Conservation (phyloP, 2,113 vertebrate genomes). For the Steatornis caripensis region DNA sequence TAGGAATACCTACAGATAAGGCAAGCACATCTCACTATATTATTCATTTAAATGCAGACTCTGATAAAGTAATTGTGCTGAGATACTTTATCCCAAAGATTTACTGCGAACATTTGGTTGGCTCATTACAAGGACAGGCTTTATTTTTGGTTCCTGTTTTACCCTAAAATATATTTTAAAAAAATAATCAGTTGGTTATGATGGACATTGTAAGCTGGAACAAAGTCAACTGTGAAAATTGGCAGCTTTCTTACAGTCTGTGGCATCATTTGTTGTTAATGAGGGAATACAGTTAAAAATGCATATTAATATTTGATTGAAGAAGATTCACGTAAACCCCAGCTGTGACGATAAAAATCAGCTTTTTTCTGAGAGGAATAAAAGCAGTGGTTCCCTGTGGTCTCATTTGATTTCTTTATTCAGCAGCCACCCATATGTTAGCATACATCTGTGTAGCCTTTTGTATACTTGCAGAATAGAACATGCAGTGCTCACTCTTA, state of each 20-base stretch:
- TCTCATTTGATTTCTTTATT: slow-evolving; percentile 42
- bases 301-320: slow-evolving; percentile 51
- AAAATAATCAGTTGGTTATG: not conserved
- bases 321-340: slow-evolving; percentile 31
- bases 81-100: not conserved
- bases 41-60: not conserved
- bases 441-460: slow-evolving; percentile 22
- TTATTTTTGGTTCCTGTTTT: not conserved
- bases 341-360: not conserved
- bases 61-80: not conserved
- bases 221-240: not conserved
- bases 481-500: not conserved
- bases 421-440: not conserved
- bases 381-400: slow-evolving; percentile 17
- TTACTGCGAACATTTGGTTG: not conserved
- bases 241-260: not conserved
- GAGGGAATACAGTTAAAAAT: not conserved
- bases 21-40: not conserved
- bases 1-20: not conserved
- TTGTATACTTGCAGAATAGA: slow-evolving; percentile 1
- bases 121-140: not conserved
- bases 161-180: not conserved
- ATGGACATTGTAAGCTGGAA: not conserved
- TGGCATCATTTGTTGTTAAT: slow-evolving; percentile 31
- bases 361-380: not conserved